Percentiles rank a stretch among this genome's conserved stretches.
Evolutionary conservation across 2,113 vertebrate genomes (phyloP).

Genomic region (Laticauda laticaudata): DNA sequence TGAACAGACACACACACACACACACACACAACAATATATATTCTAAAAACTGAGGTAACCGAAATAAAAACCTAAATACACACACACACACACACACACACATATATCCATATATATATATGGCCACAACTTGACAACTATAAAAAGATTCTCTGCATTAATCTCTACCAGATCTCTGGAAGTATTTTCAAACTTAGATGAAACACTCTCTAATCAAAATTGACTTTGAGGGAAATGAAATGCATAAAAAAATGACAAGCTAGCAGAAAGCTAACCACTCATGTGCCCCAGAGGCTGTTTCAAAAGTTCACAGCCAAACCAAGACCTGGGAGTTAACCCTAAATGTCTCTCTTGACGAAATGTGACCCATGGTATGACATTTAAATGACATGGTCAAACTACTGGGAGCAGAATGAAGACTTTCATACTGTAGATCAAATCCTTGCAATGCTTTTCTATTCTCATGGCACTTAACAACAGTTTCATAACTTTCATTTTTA

Average conservation of each 20-base stretch:
- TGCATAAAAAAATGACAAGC: conserved; percentile 46
- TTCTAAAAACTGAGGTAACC: no score
- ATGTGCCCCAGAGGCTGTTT: conserved; percentile 26
- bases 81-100: no score
- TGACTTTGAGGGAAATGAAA: conserved; percentile 65
- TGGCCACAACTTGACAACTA: conserved; percentile 26
- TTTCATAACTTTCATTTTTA: conserved; percentile 11
- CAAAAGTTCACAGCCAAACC: conserved; percentile 22
- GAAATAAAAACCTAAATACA: no score
- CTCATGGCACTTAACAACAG: conserved; percentile 16
- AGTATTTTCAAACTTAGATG: conserved; percentile 46
- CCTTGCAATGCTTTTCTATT: conserved; percentile 28
- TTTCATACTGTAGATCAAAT: conserved; percentile 21
- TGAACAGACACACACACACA: no score
- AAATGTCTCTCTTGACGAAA: conserved; percentile 31
- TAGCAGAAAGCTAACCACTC: conserved; percentile 16
- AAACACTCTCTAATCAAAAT: conserved; percentile 57
- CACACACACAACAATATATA: no score
- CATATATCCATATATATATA: neutral
- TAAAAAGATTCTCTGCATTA: conserved; percentile 19
- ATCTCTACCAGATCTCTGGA: conserved; percentile 50
- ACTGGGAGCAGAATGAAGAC: conserved; percentile 4
- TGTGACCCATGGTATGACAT: conserved; percentile 32
- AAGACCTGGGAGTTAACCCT: conserved; percentile 32
- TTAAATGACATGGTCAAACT: conserved; percentile 20